Percentiles rank a stretch among this genome's conserved stretches.
These are phyloP conservation scores for Sphenodon punctatus DNA, from an alignment of 2,797 vertebrate genomes.

Conservation along the genomic window DNA sequence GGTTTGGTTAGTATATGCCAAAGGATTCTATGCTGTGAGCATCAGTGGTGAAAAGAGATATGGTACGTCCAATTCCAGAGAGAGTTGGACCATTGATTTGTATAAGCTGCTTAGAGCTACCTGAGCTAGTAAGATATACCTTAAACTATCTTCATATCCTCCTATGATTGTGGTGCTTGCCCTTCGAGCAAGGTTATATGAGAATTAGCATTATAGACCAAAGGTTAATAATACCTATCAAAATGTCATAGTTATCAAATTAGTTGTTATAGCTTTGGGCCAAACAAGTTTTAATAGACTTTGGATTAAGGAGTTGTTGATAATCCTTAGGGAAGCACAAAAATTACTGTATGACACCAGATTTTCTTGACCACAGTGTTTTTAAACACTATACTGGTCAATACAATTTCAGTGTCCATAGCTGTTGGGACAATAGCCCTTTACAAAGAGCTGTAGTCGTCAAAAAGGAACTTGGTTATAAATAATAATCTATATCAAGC, in stretches of 20 bases:
- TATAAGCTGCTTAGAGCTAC: constrained; percentile 2
- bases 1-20: neutral
- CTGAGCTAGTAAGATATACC: constrained; percentile 10
- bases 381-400: neutral
- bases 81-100: constrained; percentile 21
- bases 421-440: neutral
- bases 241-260: neutral
- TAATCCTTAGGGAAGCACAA: neutral
- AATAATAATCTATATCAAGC: neutral
- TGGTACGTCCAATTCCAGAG: neutral
- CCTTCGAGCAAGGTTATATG: constrained; percentile 19
- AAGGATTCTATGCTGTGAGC: neutral
- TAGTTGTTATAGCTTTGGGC: neutral
- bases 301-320: neutral
- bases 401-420: neutral
- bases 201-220: constrained; percentile 9
- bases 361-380: neutral
- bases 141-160: constrained; percentile 3
- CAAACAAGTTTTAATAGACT: neutral
- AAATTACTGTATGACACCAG: neutral
- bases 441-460: neutral
- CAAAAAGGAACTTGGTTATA: neutral
- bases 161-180: neutral
- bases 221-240: neutral
- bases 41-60: constrained; percentile 23